These are phyloP conservation scores for Nemoura dubitans DNA, from an alignment of 2,888 invertebrate species.

Conservation along the genomic window DNA sequence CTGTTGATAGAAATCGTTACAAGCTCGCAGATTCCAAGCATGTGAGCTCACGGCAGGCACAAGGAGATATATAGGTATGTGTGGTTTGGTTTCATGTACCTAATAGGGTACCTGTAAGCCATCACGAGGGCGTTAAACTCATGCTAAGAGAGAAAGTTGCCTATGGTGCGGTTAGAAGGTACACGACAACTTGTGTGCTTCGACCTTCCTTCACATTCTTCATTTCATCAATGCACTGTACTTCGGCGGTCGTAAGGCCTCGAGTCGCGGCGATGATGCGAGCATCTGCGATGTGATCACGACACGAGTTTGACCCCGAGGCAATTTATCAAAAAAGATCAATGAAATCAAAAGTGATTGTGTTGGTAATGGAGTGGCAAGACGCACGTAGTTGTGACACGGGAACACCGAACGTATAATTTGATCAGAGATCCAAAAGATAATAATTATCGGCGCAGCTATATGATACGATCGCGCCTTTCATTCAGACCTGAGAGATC, in stretches of 20 bases:
- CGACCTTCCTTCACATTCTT: slow-evolving; percentile 9
- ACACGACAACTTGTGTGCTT: background rate
- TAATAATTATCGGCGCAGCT: background rate
- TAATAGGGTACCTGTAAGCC: slow-evolving; percentile 16
- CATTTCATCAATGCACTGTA: background rate
- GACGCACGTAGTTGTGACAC: background rate
- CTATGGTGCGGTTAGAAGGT: background rate
- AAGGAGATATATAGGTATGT: background rate
- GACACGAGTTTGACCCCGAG: background rate
- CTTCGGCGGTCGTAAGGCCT: background rate
- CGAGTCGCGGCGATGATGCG: background rate
- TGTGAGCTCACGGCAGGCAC: background rate
- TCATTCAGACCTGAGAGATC: background rate
- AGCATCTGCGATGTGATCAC: background rate
- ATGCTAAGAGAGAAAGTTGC: slow-evolving; percentile 15
- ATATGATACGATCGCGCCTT: background rate
- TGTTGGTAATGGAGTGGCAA: background rate
- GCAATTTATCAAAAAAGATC: background rate
- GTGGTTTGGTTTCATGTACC: background rate
- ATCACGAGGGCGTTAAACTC: slow-evolving; percentile 30
- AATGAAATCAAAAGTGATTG: slow-evolving; percentile 12
- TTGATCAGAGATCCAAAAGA: background rate
- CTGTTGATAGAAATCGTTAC: background rate
- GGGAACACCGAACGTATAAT: background rate
- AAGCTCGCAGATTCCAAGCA: background rate